phyloP scores from a whole-genome alignment of 2,113 vertebrate genomes.

The Trogon melanurus region DNA sequence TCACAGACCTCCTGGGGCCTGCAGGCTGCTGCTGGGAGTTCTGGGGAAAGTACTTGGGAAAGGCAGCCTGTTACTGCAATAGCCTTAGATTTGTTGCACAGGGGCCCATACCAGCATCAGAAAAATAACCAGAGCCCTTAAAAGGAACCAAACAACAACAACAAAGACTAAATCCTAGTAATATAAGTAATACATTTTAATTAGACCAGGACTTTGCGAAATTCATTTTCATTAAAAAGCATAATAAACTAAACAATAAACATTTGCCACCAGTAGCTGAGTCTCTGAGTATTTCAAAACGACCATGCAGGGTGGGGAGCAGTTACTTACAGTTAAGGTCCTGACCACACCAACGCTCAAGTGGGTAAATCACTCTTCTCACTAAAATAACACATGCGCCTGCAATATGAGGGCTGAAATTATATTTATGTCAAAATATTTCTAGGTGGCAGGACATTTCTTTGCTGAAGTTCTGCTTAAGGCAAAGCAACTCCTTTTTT shows the following conservation, averaged over 20 bases:
- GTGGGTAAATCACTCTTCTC: neutral
- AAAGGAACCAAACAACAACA: neutral
- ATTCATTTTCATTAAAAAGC: neutral
- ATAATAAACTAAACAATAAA: neutral
- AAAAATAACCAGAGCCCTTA: neutral
- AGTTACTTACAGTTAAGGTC: neutral
- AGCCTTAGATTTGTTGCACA: neutral
- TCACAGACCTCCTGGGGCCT: neutral
- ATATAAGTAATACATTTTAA: neutral
- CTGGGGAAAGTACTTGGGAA: neutral
- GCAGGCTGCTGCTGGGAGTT: neutral
- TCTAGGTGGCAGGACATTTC: neutral
- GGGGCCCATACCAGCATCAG: neutral
- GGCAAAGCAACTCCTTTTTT: neutral
- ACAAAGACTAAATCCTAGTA: neutral
- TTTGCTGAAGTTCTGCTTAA: neutral
- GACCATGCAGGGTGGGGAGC: fast-evolving
- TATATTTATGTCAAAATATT: neutral
- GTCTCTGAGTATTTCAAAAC: neutral
- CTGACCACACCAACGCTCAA: neutral
- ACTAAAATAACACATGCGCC: neutral
- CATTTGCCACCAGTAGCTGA: neutral
- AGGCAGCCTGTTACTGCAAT: neutral
- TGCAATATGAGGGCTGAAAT: neutral
- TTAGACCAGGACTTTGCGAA: neutral